phyloP scores from a whole-genome alignment of 2,113 vertebrate species.

The Ascaphus truei region DNA sequence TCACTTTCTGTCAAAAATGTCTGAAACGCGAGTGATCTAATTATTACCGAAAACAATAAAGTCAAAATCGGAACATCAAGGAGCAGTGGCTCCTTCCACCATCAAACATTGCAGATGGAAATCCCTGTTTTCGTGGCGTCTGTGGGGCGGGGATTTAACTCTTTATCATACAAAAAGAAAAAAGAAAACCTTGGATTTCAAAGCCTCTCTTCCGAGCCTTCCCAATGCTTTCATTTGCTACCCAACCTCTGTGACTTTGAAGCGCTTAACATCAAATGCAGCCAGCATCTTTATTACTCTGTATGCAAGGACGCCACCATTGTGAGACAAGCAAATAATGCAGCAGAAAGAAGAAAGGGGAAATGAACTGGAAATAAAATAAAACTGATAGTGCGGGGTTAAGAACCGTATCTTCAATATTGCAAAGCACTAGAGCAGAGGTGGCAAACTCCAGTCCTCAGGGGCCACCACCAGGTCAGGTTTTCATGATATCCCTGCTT shows the following conservation, averaged over 20 bases:
- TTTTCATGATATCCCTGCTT: too few relatives aligned
- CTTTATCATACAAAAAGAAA: too few relatives aligned
- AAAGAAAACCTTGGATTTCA: constrained; percentile 21
- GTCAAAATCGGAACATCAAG: constrained; percentile 2
- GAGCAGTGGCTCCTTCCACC: neutral
- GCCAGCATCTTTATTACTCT: constrained; percentile 55
- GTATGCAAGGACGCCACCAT: constrained; percentile 54
- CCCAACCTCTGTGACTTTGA: constrained; percentile 50
- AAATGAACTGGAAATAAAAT: constrained; percentile 35
- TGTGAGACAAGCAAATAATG: constrained; percentile 48
- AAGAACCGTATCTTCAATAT: too few relatives aligned
- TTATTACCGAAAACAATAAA: neutral
- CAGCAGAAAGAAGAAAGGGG: constrained; percentile 25
- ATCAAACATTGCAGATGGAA: neutral
- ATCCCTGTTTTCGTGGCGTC: neutral
- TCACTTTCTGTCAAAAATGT: too few relatives aligned
- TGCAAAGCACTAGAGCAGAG: too few relatives aligned
- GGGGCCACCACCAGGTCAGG: too few relatives aligned
- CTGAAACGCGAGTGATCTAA: neutral
- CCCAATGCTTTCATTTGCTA: constrained; percentile 47
- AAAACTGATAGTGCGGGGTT: too few relatives aligned
- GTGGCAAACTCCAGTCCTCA: too few relatives aligned
- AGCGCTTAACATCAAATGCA: constrained; percentile 58
- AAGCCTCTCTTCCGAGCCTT: constrained; percentile 1
- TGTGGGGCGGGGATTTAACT: neutral